These are phyloP conservation scores for Leptopilina clavipes DNA, from an alignment of 1,140 invertebrate genomes.

Conservation along the genomic window DNA sequence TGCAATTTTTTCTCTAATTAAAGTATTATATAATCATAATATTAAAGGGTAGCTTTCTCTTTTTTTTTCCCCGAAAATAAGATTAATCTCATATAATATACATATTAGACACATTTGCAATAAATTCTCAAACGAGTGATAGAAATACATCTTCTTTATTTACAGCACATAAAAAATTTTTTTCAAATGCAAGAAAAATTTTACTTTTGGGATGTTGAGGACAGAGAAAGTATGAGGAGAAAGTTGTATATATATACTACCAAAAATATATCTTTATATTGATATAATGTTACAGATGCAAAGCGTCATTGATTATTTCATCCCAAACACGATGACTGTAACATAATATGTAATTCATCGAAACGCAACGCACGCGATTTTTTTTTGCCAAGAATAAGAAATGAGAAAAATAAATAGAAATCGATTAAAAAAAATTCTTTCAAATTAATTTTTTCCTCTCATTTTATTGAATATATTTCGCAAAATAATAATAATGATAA, in stretches of 20 bases:
- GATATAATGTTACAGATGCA: constrained; percentile 58
- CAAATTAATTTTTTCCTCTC: no score
- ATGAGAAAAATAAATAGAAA: no score
- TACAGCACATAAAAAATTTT: constrained; percentile 5
- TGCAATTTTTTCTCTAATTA: not conserved
- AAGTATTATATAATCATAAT: constrained; percentile 10
- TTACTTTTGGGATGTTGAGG: constrained; percentile 49
- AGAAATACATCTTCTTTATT: constrained; percentile 44
- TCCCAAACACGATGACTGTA: constrained; percentile 39
- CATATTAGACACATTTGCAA: no score
- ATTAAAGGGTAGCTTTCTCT: constrained; percentile 39
- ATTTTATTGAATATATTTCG: no score
- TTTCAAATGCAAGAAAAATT: constrained; percentile 49
- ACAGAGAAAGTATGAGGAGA: constrained; percentile 65
- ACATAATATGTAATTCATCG: constrained; percentile 38
- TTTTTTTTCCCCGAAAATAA: constrained; percentile 5
- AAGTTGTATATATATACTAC: constrained; percentile 54
- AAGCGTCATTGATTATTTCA: constrained; percentile 43
- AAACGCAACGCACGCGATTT: constrained; percentile 36
- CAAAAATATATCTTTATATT: constrained; percentile 47
- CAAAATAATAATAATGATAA: no score
- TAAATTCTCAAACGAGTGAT: not conserved
- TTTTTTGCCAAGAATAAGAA: no score
- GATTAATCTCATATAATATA: constrained; percentile 33
- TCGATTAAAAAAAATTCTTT: not conserved